Evolutionary conservation across 2,797 vertebrate genomes (phyloP).

Genomic region (Enteromius treurensis): DNA sequence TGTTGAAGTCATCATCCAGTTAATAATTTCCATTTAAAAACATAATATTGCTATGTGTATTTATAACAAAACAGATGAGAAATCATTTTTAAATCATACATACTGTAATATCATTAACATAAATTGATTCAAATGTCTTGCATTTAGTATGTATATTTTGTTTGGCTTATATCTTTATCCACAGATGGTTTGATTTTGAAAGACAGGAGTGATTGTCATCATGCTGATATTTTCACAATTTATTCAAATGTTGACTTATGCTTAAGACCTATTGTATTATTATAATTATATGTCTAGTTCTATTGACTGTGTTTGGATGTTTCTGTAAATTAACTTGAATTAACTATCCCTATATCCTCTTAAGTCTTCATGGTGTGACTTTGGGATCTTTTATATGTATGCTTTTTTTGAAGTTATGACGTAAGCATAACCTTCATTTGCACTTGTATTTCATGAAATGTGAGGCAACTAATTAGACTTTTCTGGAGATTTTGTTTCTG

Average conservation of each 20-base stretch:
- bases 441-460: constrained; percentile 16
- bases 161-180: constrained; percentile 5
- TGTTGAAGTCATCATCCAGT: constrained; percentile 21
- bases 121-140: background rate
- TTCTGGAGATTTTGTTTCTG: constrained; percentile 6
- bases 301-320: constrained; percentile 49
- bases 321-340: constrained; percentile 42
- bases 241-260: constrained; percentile 21
- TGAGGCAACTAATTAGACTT: background rate
- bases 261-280: constrained; percentile 12
- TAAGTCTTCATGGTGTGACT: background rate
- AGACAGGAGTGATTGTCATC: background rate
- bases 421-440: constrained; percentile 16
- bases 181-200: background rate
- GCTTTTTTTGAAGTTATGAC: background rate
- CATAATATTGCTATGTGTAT: background rate
- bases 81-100: background rate
- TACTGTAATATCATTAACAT: background rate
- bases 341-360: constrained; percentile 19
- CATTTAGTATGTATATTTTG: background rate
- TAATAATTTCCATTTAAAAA: constrained; percentile 23
- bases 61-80: constrained; percentile 12
- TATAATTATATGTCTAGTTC: constrained; percentile 22
- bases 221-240: constrained; percentile 16
- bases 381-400: background rate